Conservation (phyloP, 2,797 vertebrate species). For the Geotrypetes seraphini region DNA sequence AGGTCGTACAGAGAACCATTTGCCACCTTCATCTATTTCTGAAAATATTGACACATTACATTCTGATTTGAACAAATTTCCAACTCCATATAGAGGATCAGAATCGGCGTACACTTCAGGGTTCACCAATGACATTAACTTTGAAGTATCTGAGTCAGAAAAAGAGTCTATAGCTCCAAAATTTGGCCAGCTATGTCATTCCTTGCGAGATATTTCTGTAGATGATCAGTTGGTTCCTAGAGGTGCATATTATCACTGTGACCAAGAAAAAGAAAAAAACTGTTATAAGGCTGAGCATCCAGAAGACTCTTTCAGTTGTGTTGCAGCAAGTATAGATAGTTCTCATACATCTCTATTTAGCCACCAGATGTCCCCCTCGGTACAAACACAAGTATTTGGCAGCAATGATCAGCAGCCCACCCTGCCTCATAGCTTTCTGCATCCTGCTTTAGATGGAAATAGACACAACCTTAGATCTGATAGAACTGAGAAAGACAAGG, state of each 20-base stretch:
- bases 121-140: slow-evolving; percentile 4
- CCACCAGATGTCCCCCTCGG: background rate
- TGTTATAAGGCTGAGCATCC: slow-evolving; percentile 1
- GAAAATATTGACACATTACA: too few species aligned
- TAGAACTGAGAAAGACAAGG: background rate
- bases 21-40: too few species aligned
- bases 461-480: slow-evolving; percentile 24
- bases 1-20: too few species aligned
- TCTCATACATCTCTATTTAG: background rate
- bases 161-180: background rate
- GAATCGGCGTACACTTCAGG: slow-evolving; percentile 9
- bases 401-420: slow-evolving; percentile 16
- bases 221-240: background rate
- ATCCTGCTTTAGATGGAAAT: slow-evolving; percentile 32
- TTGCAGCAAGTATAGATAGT: background rate
- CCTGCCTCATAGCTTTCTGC: slow-evolving; percentile 19
- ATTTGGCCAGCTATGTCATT: slow-evolving; percentile 4
- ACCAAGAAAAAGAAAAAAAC: background rate
- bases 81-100: too few species aligned
- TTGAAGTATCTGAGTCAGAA: background rate
- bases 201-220: background rate
- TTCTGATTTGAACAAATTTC: too few species aligned
- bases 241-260: slow-evolving; percentile 1
- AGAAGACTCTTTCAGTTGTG: background rate
- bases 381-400: slow-evolving; percentile 32